A percentile compares a stretch with the other conserved stretches of the same genome.
Conservation (phyloP, 1,140 invertebrate species). For the Limonius californicus region DNA sequence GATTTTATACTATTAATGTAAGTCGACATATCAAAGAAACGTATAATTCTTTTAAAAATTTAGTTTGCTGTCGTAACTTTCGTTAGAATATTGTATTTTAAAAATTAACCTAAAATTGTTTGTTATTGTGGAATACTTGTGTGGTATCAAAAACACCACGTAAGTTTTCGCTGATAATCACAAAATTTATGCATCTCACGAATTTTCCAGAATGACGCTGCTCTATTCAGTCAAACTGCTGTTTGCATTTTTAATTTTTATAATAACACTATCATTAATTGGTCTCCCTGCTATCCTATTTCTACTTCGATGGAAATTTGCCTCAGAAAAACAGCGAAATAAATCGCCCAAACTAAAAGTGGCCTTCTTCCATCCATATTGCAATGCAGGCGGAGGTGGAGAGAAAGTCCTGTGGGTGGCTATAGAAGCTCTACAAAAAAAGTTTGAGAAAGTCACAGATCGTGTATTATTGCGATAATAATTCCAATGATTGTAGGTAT, state of each 20-base stretch:
- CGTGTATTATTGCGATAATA: background rate
- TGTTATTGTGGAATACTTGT: background rate
- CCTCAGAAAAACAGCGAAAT: conserved; percentile 31
- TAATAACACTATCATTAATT: conserved; percentile 23
- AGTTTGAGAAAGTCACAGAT: conserved; percentile 47
- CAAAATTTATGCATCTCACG: too few species aligned
- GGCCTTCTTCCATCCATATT: conserved; percentile 97
- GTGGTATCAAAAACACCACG: too few species aligned
- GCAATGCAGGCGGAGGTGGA: conserved; percentile 96
- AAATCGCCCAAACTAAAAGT: conserved; percentile 50
- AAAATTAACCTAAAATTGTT: background rate
- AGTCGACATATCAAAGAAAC: too few species aligned
- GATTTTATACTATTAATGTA: too few species aligned
- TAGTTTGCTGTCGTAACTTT: too few species aligned
- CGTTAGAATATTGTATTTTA: too few species aligned
- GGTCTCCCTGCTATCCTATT: conserved; percentile 35
- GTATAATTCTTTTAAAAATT: too few species aligned
- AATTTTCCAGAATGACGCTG: conserved; percentile 32
- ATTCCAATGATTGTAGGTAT: conserved; percentile 56
- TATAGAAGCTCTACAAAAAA: conserved; percentile 74
- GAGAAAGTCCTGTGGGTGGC: conserved; percentile 98
- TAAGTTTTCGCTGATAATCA: too few species aligned
- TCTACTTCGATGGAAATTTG: conserved; percentile 35
- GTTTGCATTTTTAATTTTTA: conserved; percentile 25
- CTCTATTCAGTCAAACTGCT: conserved; percentile 31